Evolutionary conservation across 2,888 invertebrate species (phyloP).

Genomic region (Bibio marci): DNA sequence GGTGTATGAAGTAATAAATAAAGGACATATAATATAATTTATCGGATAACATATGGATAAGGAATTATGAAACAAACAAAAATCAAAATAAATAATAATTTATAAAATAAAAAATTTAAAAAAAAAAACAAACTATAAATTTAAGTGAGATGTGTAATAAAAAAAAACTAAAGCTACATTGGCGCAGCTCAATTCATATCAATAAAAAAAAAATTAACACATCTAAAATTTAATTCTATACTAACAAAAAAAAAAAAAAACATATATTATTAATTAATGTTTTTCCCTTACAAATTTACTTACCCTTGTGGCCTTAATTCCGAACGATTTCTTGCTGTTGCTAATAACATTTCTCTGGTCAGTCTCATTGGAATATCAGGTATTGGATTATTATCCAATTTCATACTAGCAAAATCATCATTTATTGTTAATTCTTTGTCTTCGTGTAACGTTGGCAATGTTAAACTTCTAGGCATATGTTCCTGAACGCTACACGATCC

Average conservation of each 20-base stretch:
- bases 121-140: background rate
- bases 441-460: conserved; percentile 72
- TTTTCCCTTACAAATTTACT: conserved; percentile 16
- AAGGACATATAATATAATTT: no score
- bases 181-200: no score
- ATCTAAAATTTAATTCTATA: no score
- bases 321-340: conserved; percentile 60
- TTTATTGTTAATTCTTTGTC: conserved; percentile 51
- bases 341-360: conserved; percentile 63
- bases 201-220: no score
- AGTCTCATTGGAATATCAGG: conserved; percentile 38
- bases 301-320: conserved; percentile 43
- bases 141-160: conserved; percentile 4
- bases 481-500: conserved; percentile 29
- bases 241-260: no score
- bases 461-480: conserved; percentile 34
- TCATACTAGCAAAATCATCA: conserved; percentile 21
- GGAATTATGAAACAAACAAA: no score
- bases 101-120: conserved; percentile 1
- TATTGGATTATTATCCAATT: conserved; percentile 22
- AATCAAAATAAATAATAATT: no score
- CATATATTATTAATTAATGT: no score
- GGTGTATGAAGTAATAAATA: no score
- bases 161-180: no score
- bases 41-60: no score